Evolutionary conservation across 2,797 vertebrate species (phyloP), one percentile per base, ranked within the genome.

Genomic region (Prunella strophiata): DNA sequence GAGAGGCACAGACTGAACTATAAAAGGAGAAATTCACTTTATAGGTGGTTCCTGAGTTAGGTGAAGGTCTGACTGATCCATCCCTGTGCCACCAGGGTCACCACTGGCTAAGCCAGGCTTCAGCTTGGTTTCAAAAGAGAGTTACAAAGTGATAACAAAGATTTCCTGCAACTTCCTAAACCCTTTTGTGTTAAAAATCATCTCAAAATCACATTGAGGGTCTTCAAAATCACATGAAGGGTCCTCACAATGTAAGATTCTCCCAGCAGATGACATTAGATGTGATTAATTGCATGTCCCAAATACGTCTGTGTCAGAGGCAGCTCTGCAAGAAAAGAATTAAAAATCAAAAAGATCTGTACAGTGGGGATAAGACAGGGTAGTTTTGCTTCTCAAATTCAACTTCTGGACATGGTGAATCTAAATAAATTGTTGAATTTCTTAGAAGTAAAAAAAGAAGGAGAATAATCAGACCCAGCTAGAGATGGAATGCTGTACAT

Each of bases 121-220:
- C 45, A 52, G 3, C 43, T 32, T 1, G 0, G 2, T 11, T 66
- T 34, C 65, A 42, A 22, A 74, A 34, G 0, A 5, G 57, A 43
- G 15, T 4, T 65, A 3, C 29, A 74, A 19, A 19, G 30, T 0
- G 14, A 11, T 5, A 72, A 47, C 16, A 63, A 19, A 17, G 32
- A 51, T 9, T 45, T 48, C 15, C 52, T 91, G 14, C 22, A 45
- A 4, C 15, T 57, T 57, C 29, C 26, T 19, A 17, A 55, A 58
- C 3, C 3, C 23, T 77, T 26, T 43, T 4, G 13, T 38, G 8
- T 29, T 66, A 51, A 66, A 86, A 83, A 14, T 6, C 8, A 22
- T 62, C 63, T 40, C 32, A 32, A 83, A 38, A 34, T n/a, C 30
- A 29, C 20, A 16, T 27, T 18, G 22, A 22, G 11, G 11, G 9